phyloP scores from a whole-genome alignment of 1,140 invertebrate species.

The Penaeus vannamei region DNA sequence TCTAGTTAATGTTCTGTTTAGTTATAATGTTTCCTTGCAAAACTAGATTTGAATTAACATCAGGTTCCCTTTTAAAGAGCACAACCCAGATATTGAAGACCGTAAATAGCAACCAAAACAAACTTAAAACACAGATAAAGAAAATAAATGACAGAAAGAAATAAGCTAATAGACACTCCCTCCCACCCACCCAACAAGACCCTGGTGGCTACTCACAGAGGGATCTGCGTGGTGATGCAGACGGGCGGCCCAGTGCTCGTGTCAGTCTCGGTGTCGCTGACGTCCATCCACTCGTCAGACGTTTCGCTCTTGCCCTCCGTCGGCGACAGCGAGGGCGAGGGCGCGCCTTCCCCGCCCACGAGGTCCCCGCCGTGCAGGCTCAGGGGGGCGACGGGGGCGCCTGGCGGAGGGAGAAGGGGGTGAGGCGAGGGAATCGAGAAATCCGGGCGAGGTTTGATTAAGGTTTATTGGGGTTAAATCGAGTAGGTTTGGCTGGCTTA shows the following conservation, averaged over 20 bases:
- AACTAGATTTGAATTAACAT: too few relatives aligned
- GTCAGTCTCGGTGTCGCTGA: slow-evolving; percentile 68
- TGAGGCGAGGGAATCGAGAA: too few relatives aligned
- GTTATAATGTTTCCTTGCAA: too few relatives aligned
- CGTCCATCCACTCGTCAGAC: slow-evolving; percentile 68
- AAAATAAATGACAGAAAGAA: too few relatives aligned
- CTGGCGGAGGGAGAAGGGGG: neutral
- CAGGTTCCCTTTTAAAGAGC: too few relatives aligned
- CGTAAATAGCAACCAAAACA: too few relatives aligned
- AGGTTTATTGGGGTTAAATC: too few relatives aligned
- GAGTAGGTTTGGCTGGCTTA: too few relatives aligned
- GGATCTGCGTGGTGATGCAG: slow-evolving; percentile 57
- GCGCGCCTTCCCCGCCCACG: slow-evolving; percentile 29
- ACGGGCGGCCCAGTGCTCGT: slow-evolving; percentile 46
- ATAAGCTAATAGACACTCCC: neutral
- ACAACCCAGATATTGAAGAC: too few relatives aligned
- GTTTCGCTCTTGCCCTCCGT: slow-evolving; percentile 67
- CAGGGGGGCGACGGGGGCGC: neutral
- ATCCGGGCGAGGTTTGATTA: too few relatives aligned
- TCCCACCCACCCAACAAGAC: neutral
- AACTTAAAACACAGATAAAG: too few relatives aligned
- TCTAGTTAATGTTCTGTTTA: too few relatives aligned
- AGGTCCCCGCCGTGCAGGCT: slow-evolving; percentile 4
- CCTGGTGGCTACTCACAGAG: slow-evolving; percentile 46
- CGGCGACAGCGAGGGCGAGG: slow-evolving; percentile 63